These are phyloP conservation scores for Mastacembelus armatus DNA, from an alignment of 2,797 vertebrate genomes.

Conservation along the genomic window DNA sequence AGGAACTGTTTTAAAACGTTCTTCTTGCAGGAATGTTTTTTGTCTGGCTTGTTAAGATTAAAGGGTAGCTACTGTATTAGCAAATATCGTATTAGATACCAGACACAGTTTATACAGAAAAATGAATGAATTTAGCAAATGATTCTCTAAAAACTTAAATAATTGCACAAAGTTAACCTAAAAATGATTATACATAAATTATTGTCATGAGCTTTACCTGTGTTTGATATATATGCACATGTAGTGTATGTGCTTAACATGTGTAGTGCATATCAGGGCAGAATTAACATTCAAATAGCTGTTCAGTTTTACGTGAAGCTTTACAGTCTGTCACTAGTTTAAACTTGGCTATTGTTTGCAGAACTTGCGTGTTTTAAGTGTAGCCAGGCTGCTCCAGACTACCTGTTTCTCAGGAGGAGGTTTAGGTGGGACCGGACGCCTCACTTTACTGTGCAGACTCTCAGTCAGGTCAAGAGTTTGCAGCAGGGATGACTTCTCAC, in stretches of 20 bases:
- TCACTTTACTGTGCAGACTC: slow-evolving; percentile 80
- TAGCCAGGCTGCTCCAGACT: slow-evolving; percentile 23
- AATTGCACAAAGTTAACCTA: too few relatives aligned
- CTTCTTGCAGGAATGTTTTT: too few relatives aligned
- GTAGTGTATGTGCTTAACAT: neutral
- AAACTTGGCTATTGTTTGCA: neutral
- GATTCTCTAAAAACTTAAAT: too few relatives aligned
- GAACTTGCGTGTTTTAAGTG: neutral
- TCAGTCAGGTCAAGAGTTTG: slow-evolving; percentile 78
- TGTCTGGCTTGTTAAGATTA: too few relatives aligned
- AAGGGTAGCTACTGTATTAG: too few relatives aligned
- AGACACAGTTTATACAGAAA: too few relatives aligned
- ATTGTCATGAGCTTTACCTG: neutral
- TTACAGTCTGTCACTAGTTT: neutral
- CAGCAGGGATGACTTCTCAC: slow-evolving; percentile 76
- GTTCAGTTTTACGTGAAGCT: neutral
- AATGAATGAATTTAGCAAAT: too few relatives aligned
- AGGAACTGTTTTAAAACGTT: too few relatives aligned
- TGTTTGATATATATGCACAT: neutral
- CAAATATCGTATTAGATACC: too few relatives aligned
- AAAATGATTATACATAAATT: too few relatives aligned
- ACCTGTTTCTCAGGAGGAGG: slow-evolving; percentile 90
- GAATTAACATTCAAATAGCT: neutral
- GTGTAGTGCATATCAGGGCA: neutral
- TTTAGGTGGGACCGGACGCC: slow-evolving; percentile 80